Percentiles rank a stretch among this genome's conserved stretches.
phyloP scores from a whole-genome alignment of 2,113 vertebrate species.

The Lontra canadensis region DNA sequence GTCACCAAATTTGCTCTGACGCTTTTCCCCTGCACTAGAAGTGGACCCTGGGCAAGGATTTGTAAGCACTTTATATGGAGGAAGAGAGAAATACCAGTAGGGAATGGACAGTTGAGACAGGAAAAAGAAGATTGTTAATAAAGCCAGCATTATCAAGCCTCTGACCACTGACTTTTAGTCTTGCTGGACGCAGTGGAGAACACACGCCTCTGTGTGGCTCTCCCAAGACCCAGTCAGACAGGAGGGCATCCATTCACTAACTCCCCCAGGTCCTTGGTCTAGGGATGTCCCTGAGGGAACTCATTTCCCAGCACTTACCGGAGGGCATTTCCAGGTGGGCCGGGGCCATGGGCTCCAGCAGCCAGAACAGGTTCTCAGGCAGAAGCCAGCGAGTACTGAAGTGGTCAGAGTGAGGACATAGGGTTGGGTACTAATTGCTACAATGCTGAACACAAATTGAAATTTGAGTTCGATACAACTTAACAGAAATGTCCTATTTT shows the following conservation, averaged over 20 bases:
- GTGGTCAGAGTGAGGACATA: background rate
- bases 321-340: background rate
- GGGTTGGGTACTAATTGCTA: background rate
- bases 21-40: background rate
- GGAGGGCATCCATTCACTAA: no score
- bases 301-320: background rate
- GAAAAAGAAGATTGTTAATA: background rate
- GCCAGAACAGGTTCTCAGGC: background rate
- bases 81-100: background rate
- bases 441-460: background rate
- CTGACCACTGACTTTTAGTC: background rate
- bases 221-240: background rate
- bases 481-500: background rate
- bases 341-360: background rate
- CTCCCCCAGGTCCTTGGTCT: background rate
- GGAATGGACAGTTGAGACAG: no score
- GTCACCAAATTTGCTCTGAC: background rate
- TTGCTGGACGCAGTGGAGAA: background rate
- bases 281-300: background rate
- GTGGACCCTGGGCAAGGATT: background rate
- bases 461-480: background rate
- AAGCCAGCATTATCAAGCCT: background rate
- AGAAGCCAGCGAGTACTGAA: background rate
- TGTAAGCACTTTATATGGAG: background rate
- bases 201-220: rapidly evolving